phyloP scores from a whole-genome alignment of 2,888 invertebrate species.

The Drosophila fungiperda region DNA sequence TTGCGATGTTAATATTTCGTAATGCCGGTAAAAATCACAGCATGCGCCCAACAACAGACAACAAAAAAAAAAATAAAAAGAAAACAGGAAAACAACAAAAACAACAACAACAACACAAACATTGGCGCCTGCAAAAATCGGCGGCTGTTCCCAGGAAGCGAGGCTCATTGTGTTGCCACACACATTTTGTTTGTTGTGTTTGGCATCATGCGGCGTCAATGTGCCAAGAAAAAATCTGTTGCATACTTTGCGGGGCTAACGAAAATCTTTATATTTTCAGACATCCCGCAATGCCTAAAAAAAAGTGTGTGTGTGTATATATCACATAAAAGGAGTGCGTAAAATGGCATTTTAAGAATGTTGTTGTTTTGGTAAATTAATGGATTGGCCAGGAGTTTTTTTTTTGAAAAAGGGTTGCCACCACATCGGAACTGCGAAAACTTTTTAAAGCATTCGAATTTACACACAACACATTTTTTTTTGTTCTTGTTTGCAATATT shows the following conservation, averaged over 20 bases:
- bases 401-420: slow-evolving; percentile 6
- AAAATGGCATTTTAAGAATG: slow-evolving; percentile 41
- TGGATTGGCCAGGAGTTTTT: slow-evolving; percentile 26
- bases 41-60: slow-evolving; percentile 50
- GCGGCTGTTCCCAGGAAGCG: slow-evolving; percentile 31
- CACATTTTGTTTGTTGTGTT: slow-evolving; percentile 20
- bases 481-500: neutral
- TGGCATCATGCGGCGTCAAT: slow-evolving; percentile 63
- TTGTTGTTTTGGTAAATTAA: slow-evolving; percentile 40
- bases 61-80: slow-evolving; percentile 5
- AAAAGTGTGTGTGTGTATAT: slow-evolving; percentile 3
- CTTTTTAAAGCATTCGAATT: neutral
- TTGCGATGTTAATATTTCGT: slow-evolving; percentile 75
- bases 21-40: slow-evolving; percentile 77
- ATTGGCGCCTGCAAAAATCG: slow-evolving; percentile 62
- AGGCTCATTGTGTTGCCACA: slow-evolving; percentile 34
- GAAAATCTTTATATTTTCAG: slow-evolving; percentile 62
- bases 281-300: slow-evolving; percentile 60
- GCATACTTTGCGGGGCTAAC: slow-evolving; percentile 62
- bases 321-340: slow-evolving; percentile 18
- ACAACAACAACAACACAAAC: neutral
- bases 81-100: neutral
- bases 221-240: slow-evolving; percentile 71
- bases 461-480: neutral
- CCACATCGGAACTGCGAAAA: neutral